Base-by-base conservation (phyloP, 2,797 vertebrate species). In the Enteromius argenteus region DNA sequence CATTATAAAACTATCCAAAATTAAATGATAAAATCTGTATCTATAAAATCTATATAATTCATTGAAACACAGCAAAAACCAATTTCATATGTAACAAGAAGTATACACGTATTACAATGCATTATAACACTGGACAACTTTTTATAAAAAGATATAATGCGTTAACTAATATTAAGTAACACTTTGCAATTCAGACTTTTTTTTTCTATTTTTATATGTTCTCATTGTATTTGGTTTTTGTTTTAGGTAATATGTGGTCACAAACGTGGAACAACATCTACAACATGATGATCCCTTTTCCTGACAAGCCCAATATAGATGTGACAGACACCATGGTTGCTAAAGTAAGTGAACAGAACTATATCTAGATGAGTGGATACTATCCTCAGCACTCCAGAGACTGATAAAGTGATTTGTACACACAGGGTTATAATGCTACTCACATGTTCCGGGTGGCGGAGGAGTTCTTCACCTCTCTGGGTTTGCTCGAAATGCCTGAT, bases 261-360 rank as follows among this genome's bases (percentile, higher is more conserved):
- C 98, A 99, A 91, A 96, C 96, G 71, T 99, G 98, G 98, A 97
- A 98, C 89, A 99, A 97, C 87, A 94, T 99, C 90, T 99, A 99
- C 0, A 90, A 93, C 78, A 90, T 97, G 94, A 96, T 99, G 96
- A 93, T 97, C 79, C 98, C 98, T 75, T 99, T 96, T 91, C 97
- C 98, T 1, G 83, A 93, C 68, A 98, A 98, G 89, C 95, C 97
- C 84, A 98, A 96, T 84, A 84, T 99, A 0, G 98, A 99, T 51
- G 97, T 99, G 86, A 97, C 97, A 0, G 81, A 89, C 0, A 87
- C 93, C 64, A 99, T 99, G 98, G 88, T 85, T 53, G 81, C 91
- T 53, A 87, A 97, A 94, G 98, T 99, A 91, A 91, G 94, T 84
- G 13, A 58, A 62, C 11, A 72, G 8, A 19, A 32, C 44, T 42